Conservation (phyloP, 2,113 vertebrate species). For the Eulemur rufifrons region DNA sequence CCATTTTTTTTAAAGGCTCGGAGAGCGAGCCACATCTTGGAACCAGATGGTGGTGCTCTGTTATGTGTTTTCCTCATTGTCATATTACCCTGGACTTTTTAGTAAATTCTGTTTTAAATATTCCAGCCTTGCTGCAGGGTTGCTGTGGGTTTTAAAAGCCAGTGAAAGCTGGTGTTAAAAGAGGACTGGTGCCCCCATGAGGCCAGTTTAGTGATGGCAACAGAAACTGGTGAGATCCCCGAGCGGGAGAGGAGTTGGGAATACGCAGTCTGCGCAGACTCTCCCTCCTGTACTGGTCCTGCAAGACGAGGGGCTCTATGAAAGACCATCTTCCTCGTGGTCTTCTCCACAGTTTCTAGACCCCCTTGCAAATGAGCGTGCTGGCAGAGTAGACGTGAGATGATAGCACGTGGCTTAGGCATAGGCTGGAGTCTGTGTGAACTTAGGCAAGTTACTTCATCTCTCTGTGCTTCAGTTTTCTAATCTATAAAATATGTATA, state of each 20-base stretch:
- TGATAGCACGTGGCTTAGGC: background rate
- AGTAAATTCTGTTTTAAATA: background rate
- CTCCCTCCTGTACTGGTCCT: background rate
- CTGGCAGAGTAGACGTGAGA: background rate
- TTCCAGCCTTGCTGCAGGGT: background rate
- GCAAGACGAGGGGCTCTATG: background rate
- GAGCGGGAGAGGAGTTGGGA: background rate
- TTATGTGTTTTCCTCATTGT: background rate
- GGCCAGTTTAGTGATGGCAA: background rate
- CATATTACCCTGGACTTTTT: background rate
- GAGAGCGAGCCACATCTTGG: background rate
- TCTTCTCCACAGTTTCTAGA: background rate
- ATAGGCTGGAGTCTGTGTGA: background rate
- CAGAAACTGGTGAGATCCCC: background rate
- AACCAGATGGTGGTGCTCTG: background rate
- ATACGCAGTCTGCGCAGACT: background rate
- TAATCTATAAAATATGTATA: background rate
- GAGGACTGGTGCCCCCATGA: constrained; percentile 19
- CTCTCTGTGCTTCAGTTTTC: background rate
- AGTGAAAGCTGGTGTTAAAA: background rate
- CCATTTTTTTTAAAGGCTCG: background rate
- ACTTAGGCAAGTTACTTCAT: background rate
- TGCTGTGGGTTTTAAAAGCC: background rate
- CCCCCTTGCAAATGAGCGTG: background rate
- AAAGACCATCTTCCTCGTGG: background rate